Evolutionary conservation across 1,140 invertebrate species (phyloP).

Genomic region (Euura saliciscinereae): DNA sequence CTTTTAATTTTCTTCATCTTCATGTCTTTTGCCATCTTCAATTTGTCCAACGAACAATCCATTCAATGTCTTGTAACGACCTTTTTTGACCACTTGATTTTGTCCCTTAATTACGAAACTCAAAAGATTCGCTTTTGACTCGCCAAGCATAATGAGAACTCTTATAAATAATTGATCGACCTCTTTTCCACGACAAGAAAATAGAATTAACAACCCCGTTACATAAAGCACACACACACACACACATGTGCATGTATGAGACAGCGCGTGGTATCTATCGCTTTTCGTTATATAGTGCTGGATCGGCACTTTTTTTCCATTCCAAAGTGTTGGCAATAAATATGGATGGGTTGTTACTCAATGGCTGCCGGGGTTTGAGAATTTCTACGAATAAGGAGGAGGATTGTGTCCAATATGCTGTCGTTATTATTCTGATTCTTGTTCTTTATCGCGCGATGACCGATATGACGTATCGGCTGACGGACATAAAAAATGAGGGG

Average conservation of each 20-base stretch:
- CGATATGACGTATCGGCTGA: no score
- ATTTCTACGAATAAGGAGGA: no score
- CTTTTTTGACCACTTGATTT: constrained; percentile 1
- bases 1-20: constrained; percentile 4
- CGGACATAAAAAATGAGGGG: background rate
- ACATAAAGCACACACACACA: constrained; percentile 6
- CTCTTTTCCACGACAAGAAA: background rate
- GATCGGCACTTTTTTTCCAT: constrained; percentile 34
- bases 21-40: background rate
- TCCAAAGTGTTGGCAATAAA: constrained; percentile 37
- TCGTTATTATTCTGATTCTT: no score
- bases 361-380: no score
- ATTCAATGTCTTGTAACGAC: background rate
- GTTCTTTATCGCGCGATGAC: no score
- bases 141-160: background rate
- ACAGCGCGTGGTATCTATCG: background rate
- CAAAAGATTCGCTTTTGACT: background rate
- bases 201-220: no score
- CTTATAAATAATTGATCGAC: background rate
- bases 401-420: no score
- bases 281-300: constrained; percentile 21
- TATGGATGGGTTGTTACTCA: constrained; percentile 23
- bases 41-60: background rate
- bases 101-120: background rate
- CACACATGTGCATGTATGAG: constrained; percentile 7